Evolutionary conservation across 2,113 vertebrate genomes (phyloP).

Genomic region (Trinectes maculatus): DNA sequence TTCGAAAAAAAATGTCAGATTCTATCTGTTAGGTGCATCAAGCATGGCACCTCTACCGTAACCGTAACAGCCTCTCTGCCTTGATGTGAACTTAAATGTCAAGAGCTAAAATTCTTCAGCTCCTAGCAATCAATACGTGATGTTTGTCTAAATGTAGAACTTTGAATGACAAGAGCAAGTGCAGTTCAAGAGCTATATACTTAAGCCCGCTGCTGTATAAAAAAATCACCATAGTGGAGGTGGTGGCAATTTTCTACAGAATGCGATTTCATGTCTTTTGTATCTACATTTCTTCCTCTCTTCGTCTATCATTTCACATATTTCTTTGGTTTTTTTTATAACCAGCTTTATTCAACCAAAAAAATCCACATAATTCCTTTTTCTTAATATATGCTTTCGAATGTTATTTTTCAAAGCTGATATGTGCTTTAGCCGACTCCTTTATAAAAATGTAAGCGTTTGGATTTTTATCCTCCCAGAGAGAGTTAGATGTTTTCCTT

Average conservation of each 20-base stretch:
- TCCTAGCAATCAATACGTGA: conserved; percentile 53
- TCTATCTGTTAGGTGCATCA: conserved; percentile 28
- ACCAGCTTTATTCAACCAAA: background rate
- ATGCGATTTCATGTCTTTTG: background rate
- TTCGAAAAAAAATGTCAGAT: conserved; percentile 22
- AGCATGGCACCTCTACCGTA: conserved; percentile 27
- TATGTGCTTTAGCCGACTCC: background rate
- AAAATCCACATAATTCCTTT: background rate
- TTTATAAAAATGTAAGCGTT: conserved; percentile 5
- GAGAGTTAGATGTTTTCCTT: background rate
- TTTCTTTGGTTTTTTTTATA: background rate
- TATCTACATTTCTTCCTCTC: background rate
- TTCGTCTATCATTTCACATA: background rate
- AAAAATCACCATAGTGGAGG: background rate
- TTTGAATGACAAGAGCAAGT: conserved; percentile 36
- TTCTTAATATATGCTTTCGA: background rate
- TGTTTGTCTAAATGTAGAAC: conserved; percentile 40
- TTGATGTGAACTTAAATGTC: conserved; percentile 63
- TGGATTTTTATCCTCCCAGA: background rate
- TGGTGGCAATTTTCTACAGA: background rate
- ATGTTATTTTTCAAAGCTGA: background rate
- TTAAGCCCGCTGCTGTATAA: background rate
- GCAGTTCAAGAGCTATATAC: background rate
- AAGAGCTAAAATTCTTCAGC: conserved; percentile 56
- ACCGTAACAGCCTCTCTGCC: conserved; percentile 36